These are phyloP conservation scores for Dysdera silvatica DNA, from an alignment of 1,140 invertebrate species.

Conservation along the genomic window DNA sequence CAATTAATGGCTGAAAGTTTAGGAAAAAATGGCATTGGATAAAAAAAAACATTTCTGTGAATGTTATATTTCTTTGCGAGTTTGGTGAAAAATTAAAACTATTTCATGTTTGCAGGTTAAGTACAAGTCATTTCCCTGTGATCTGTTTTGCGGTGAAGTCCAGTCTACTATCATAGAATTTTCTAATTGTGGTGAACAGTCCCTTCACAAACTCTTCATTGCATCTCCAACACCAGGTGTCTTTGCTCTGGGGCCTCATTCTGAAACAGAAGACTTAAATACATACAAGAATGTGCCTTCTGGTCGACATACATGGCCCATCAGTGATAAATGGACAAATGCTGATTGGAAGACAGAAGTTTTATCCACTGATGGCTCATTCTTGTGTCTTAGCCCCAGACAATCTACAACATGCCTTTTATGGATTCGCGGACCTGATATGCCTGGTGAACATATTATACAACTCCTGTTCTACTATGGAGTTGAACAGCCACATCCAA, in stretches of 20 bases:
- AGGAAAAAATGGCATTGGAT: too few relatives aligned
- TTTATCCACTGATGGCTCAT: conserved; percentile 34
- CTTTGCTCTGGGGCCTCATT: conserved; percentile 49
- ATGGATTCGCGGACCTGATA: conserved; percentile 59
- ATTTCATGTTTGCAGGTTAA: conserved; percentile 55
- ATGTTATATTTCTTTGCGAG: too few relatives aligned
- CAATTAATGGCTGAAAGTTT: too few relatives aligned
- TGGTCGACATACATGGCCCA: conserved; percentile 8
- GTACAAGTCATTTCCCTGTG: conserved; percentile 58
- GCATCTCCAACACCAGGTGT: conserved; percentile 60
- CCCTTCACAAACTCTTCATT: conserved; percentile 57
- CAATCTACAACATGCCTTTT: conserved; percentile 52
- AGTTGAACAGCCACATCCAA: conserved; percentile 39
- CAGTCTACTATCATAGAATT: conserved; percentile 58
- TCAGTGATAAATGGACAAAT: conserved; percentile 17
- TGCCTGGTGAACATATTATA: conserved; percentile 54
- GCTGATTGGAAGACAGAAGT: conserved; percentile 14
- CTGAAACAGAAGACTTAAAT: conserved; percentile 36
- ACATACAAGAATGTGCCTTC: conserved; percentile 28
- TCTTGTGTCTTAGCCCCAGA: conserved; percentile 51
- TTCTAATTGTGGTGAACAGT: conserved; percentile 58
- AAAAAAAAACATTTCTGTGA: too few relatives aligned
- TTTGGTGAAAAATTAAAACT: too few relatives aligned
- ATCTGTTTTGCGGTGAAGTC: conserved; percentile 65
- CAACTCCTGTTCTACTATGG: conserved; percentile 68